Evolutionary conservation across 2,888 invertebrate species (phyloP).

Genomic region (Heterodera filipjevi): DNA sequence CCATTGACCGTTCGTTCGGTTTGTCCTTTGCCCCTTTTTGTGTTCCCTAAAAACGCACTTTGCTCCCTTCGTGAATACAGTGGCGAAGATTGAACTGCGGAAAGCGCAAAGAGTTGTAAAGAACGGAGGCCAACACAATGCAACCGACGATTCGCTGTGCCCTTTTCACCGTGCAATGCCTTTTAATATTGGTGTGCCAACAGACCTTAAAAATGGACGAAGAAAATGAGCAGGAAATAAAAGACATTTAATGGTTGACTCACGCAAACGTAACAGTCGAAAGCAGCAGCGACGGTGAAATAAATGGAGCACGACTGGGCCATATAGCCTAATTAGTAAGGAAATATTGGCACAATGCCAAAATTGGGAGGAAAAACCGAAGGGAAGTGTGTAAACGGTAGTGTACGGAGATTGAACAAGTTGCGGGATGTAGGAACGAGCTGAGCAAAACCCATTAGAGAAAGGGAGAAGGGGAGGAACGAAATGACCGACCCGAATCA

Average conservation of each 20-base stretch:
- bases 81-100: slow-evolving; percentile 63
- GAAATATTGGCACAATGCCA: neutral
- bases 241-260: slow-evolving; percentile 28
- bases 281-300: slow-evolving; percentile 65
- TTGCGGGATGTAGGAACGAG: slow-evolving; percentile 58
- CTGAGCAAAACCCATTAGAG: slow-evolving; percentile 37
- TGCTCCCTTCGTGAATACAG: slow-evolving; percentile 59
- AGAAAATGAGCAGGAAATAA: neutral
- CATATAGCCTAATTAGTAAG: slow-evolving; percentile 62
- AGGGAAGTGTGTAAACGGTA: slow-evolving; percentile 62
- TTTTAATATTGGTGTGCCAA: slow-evolving; percentile 44
- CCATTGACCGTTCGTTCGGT: no score
- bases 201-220: slow-evolving; percentile 57
- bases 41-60: slow-evolving; percentile 38
- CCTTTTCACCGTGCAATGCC: slow-evolving; percentile 57
- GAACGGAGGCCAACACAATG: slow-evolving; percentile 52
- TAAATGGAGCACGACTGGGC: slow-evolving; percentile 65
- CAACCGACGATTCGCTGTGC: slow-evolving; percentile 54
- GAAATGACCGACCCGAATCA: slow-evolving; percentile 49
- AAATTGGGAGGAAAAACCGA: slow-evolving; percentile 41
- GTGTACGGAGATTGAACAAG: slow-evolving; percentile 61
- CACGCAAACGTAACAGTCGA: slow-evolving; percentile 65
- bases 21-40: neutral
- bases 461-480: neutral
- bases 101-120: slow-evolving; percentile 64